phyloP scores from a whole-genome alignment of 2,797 vertebrate species.

The Chelidonichthys spinosus region DNA sequence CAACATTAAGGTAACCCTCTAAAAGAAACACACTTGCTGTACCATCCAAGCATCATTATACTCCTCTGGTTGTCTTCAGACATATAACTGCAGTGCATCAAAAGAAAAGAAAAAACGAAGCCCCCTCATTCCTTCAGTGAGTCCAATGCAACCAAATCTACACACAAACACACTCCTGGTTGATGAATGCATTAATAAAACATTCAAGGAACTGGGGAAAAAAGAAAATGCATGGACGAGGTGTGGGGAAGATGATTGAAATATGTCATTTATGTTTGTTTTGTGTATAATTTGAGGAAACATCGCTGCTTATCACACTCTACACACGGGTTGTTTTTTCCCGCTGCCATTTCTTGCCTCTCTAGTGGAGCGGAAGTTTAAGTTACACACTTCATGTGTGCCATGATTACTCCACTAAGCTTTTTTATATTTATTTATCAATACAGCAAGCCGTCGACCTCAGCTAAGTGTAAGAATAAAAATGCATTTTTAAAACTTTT shows the following conservation, averaged over 20 bases:
- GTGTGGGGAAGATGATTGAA: neutral
- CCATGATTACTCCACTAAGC: neutral
- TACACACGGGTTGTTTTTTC: neutral
- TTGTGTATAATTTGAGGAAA: neutral
- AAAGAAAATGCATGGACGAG: neutral
- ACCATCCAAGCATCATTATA: neutral
- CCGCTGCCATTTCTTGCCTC: neutral
- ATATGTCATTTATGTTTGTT: neutral
- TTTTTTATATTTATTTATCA: no score
- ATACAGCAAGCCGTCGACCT: neutral
- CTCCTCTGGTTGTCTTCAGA: conserved; percentile 1
- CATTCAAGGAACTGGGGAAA: neutral
- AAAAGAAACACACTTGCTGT: conserved; percentile 15
- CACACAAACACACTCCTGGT: neutral
- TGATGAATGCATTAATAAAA: neutral
- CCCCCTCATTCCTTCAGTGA: conserved; percentile 12
- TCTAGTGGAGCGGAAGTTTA: neutral
- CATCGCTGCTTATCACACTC: neutral
- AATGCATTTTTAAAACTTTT: neutral
- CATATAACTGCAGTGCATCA: neutral
- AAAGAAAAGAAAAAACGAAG: neutral
- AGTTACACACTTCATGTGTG: neutral
- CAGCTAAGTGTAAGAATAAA: neutral
- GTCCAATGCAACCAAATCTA: neutral
- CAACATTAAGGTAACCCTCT: conserved; percentile 20